A percentile compares a stretch with the other conserved stretches of the same genome.
Conservation (phyloP, 2,888 invertebrate genomes). For the Tupiocoris notatus region DNA sequence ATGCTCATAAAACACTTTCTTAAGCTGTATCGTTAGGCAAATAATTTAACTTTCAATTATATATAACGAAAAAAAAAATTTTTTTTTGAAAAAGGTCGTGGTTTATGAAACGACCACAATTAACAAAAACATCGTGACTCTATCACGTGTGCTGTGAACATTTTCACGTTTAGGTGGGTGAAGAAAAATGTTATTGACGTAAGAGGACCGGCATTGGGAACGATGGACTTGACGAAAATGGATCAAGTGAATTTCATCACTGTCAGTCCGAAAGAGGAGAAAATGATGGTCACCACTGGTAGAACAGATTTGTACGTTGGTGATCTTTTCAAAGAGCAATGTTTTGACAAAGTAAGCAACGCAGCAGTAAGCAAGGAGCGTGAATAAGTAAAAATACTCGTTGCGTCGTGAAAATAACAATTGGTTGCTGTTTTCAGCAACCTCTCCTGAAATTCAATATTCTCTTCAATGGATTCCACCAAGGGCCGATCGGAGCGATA, state of each 20-base stretch:
- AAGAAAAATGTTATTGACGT: constrained; percentile 46
- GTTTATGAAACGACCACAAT: too few species aligned
- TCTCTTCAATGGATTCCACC: constrained; percentile 66
- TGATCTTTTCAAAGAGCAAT: constrained; percentile 24
- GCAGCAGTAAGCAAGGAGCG: too few species aligned
- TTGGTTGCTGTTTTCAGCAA: constrained; percentile 6
- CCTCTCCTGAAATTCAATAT: constrained; percentile 60
- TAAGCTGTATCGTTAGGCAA: too few species aligned
- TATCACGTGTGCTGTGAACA: too few species aligned
- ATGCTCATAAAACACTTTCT: too few species aligned
- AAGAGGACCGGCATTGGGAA: constrained; percentile 32
- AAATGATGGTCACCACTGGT: constrained; percentile 60
- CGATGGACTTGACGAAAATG: constrained; percentile 35
- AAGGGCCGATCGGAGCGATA: constrained; percentile 74
- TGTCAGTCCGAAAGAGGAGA: constrained; percentile 57
- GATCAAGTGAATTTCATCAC: constrained; percentile 44
- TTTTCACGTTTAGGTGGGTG: constrained; percentile 46
- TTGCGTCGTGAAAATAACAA: not conserved
- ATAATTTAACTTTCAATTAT: too few species aligned
- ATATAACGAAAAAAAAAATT: too few species aligned
- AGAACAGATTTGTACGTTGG: constrained; percentile 20
- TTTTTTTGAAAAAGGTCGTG: too few species aligned
- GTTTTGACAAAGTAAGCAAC: constrained; percentile 22
- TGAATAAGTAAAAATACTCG: not conserved
- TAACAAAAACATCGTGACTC: too few species aligned